Conservation (phyloP, 1,140 invertebrate genomes). For the Cotesia vestalis region DNA sequence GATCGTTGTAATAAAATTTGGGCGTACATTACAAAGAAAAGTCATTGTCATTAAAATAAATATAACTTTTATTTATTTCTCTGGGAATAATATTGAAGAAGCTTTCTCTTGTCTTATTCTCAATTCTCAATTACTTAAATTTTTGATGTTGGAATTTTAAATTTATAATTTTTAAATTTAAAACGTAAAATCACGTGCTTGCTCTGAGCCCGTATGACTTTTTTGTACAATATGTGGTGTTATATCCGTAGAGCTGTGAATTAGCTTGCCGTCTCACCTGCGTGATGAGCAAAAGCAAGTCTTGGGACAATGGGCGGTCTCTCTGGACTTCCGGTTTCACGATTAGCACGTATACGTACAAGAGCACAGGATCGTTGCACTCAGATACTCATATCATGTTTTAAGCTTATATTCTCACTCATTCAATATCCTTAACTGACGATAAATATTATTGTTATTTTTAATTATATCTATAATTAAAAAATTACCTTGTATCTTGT, state of each 20-base stretch:
- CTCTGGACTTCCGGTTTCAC: constrained; percentile 32
- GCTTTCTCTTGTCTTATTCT: constrained; percentile 10
- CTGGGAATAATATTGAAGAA: too few species aligned
- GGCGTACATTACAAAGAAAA: too few species aligned
- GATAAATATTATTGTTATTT: too few species aligned
- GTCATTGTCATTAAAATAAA: too few species aligned
- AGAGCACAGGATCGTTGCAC: not conserved
- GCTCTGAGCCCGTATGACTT: not conserved
- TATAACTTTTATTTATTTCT: too few species aligned
- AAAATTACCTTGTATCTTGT: too few species aligned
- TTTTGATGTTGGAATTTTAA: too few species aligned
- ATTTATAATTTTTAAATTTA: too few species aligned
- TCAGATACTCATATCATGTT: not conserved
- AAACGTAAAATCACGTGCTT: constrained; percentile 17
- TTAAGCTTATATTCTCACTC: not conserved
- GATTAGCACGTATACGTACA: constrained; percentile 9
- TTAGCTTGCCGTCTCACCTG: constrained; percentile 28
- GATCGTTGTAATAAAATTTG: too few species aligned
- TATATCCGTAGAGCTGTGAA: constrained; percentile 32
- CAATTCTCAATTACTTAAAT: not conserved
- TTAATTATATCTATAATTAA: too few species aligned
- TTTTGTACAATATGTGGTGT: not conserved
- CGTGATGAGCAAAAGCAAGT: not conserved
- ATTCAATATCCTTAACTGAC: not conserved
- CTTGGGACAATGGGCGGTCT: constrained; percentile 30